Evolutionary conservation across 2,113 vertebrate genomes (phyloP).

Genomic region (Zootoca vivipara): DNA sequence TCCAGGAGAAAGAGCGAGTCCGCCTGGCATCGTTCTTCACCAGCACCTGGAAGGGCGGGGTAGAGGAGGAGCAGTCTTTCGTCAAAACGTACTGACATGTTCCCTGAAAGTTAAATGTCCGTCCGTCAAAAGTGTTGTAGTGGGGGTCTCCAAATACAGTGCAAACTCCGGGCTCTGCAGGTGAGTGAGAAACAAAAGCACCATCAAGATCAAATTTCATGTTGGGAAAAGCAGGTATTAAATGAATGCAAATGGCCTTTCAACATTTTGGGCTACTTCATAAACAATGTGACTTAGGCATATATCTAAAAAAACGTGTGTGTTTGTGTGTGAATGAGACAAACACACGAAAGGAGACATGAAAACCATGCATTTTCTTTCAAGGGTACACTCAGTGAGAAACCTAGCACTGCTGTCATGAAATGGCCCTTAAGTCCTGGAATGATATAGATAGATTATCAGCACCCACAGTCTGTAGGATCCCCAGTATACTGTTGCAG

Average conservation of each 20-base stretch:
- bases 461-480: not conserved
- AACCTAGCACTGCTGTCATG: not conserved
- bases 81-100: conserved; percentile 98
- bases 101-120: conserved; percentile 99
- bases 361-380: not conserved
- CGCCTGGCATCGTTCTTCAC: conserved; percentile 95
- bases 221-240: not conserved
- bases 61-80: conserved; percentile 89
- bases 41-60: conserved; percentile 91
- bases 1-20: conserved; percentile 98
- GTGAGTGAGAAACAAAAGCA: conserved; percentile 75
- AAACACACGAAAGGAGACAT: not conserved
- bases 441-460: not conserved
- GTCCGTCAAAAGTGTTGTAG: conserved; percentile 99
- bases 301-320: not conserved
- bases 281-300: not conserved
- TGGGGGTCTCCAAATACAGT: conserved; percentile 98
- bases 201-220: conserved; percentile 60
- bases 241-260: not conserved
- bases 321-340: not conserved
- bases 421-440: not conserved
- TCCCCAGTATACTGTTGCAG: not conserved
- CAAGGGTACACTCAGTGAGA: not conserved
- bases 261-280: not conserved
- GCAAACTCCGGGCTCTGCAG: conserved; percentile 95